phyloP scores from a whole-genome alignment of 1,140 invertebrate species.

The Hyposmocoma kahamanoa region DNA sequence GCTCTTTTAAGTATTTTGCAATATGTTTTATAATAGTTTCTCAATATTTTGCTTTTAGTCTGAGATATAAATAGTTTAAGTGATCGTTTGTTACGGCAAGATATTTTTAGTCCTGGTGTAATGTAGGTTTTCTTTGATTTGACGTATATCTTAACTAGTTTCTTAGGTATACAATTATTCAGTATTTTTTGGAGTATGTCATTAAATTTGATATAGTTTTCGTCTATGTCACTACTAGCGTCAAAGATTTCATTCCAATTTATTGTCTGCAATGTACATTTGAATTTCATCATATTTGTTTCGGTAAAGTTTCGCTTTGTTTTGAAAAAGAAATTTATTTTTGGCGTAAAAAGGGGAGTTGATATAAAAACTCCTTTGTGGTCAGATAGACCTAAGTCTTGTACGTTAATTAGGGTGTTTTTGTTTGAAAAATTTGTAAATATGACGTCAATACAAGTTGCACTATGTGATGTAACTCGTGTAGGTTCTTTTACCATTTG shows the following conservation, averaged over 20 bases:
- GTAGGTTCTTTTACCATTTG: slow-evolving; percentile 1
- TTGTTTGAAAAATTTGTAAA: slow-evolving; percentile 1
- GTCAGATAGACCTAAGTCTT: slow-evolving; percentile 2
- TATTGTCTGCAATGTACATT: not conserved
- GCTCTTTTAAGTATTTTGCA: not conserved
- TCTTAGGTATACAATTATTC: not conserved
- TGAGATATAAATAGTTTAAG: not conserved
- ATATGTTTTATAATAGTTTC: not conserved
- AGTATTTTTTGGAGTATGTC: not conserved
- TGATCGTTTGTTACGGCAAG: not conserved
- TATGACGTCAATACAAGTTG: slow-evolving; percentile 1
- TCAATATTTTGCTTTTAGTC: not conserved
- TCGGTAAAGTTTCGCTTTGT: not conserved
- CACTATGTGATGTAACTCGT: not conserved
- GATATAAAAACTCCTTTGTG: not conserved
- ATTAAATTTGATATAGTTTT: not conserved
- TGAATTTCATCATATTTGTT: not conserved
- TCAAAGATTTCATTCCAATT: not conserved
- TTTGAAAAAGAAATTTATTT: not conserved
- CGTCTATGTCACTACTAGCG: not conserved
- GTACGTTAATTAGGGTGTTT: not conserved
- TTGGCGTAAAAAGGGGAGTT: not conserved
- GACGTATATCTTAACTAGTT: not conserved
- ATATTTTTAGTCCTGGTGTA: not conserved
- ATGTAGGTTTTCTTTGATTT: not conserved